phyloP scores from a whole-genome alignment of 2,888 invertebrate species.

The Thymelicus lineola region DNA sequence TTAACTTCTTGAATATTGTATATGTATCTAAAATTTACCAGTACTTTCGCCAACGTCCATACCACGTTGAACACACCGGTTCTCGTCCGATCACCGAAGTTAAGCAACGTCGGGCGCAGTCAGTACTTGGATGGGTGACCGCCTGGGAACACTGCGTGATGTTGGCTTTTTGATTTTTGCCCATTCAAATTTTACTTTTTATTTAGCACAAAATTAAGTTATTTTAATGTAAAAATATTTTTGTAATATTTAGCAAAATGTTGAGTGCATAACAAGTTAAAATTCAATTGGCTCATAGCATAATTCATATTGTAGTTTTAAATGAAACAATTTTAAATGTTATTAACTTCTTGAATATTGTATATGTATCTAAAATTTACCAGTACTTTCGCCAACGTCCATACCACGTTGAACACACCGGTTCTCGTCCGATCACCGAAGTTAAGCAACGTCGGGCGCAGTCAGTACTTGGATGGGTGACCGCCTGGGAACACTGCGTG shows the following conservation, averaged over 20 bases:
- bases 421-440: constrained; percentile 59
- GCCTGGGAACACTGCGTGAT: constrained; percentile 58
- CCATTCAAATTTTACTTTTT: no score
- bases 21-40: no score
- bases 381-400: constrained; percentile 43
- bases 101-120: constrained; percentile 63
- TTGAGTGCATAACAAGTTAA: no score
- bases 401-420: constrained; percentile 50
- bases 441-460: constrained; percentile 56
- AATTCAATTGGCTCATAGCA: no score
- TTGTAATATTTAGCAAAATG: no score
- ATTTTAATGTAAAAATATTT: no score
- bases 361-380: no score
- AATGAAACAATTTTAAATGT: no score
- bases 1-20: no score
- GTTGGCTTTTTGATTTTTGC: constrained; percentile 2
- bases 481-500: constrained; percentile 63
- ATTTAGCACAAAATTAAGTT: no score
- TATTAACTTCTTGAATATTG: no score
- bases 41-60: constrained; percentile 27
- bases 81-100: constrained; percentile 53
- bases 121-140: constrained; percentile 70
- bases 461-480: constrained; percentile 59
- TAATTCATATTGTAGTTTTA: no score
- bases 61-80: constrained; percentile 38